Conservation (phyloP, 2,113 vertebrate genomes). For the Microtus richardsoni region DNA sequence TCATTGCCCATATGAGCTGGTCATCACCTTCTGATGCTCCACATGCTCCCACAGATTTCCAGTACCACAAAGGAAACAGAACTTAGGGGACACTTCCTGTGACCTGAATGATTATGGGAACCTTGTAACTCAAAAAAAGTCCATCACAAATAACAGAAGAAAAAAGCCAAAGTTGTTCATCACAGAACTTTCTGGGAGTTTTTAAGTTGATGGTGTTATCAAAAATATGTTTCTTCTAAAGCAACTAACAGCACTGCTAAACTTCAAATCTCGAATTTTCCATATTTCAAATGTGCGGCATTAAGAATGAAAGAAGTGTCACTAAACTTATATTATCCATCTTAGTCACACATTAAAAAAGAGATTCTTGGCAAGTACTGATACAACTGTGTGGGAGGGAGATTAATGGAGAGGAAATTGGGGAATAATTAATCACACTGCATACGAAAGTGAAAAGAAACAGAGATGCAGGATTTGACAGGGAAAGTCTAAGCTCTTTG, state of each 20-base stretch:
- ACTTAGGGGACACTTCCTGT: background rate
- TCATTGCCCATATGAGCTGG: background rate
- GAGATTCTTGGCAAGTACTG: constrained; percentile 76
- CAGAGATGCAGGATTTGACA: constrained; percentile 77
- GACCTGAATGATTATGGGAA: background rate
- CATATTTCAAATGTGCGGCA: constrained; percentile 72
- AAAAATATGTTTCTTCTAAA: constrained; percentile 55
- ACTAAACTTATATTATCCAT: constrained; percentile 76
- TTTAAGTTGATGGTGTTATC: constrained; percentile 23
- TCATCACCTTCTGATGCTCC: no score
- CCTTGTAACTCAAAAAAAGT: background rate
- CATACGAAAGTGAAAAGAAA: constrained; percentile 80
- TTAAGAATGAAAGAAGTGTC: constrained; percentile 72
- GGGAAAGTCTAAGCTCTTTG: constrained; percentile 81
- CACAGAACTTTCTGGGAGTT: background rate
- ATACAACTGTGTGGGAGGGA: constrained; percentile 79
- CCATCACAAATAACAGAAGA: constrained; percentile 11
- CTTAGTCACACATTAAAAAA: constrained; percentile 60
- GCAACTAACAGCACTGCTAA: constrained; percentile 51
- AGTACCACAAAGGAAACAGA: background rate
- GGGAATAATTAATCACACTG: constrained; percentile 85
- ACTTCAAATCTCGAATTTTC: constrained; percentile 67
- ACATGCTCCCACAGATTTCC: background rate
- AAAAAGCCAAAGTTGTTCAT: constrained; percentile 12
- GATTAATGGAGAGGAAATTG: constrained; percentile 87